Conservation (phyloP, 2,797 vertebrate genomes). For the Microctenopoma steveboyesi region DNA sequence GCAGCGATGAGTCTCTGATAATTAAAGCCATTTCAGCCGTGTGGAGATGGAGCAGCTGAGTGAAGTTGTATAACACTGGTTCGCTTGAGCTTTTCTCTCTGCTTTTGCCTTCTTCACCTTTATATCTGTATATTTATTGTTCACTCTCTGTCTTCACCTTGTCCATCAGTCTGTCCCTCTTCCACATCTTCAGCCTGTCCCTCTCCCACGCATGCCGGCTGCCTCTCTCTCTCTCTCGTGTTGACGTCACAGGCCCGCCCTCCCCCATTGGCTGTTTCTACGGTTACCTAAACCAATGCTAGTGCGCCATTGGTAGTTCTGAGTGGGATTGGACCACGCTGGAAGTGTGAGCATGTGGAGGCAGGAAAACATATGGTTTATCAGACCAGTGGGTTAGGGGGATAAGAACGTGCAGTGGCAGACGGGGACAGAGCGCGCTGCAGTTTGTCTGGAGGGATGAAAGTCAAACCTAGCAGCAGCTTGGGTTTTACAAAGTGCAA, state of each 20-base stretch:
- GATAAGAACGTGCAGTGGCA: conserved; percentile 37
- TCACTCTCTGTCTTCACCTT: not conserved
- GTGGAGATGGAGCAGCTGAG: not conserved
- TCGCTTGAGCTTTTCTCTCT: too few relatives aligned
- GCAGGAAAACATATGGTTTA: conserved; percentile 66
- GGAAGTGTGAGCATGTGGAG: conserved; percentile 60
- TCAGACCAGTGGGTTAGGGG: conserved; percentile 64
- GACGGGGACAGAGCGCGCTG: conserved; percentile 14
- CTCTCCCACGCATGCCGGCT: conserved; percentile 22
- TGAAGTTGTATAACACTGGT: conserved; percentile 77
- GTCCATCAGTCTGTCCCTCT: not conserved
- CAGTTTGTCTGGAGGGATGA: conserved; percentile 4
- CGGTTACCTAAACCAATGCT: conserved; percentile 65
- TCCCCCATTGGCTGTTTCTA: conserved; percentile 66
- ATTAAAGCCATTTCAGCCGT: not conserved
- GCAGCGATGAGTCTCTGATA: not conserved
- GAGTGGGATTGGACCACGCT: conserved; percentile 56
- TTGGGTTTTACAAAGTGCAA: not conserved
- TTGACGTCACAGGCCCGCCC: conserved; percentile 39
- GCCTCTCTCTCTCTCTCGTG: conserved; percentile 9
- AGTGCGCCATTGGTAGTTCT: conserved; percentile 50
- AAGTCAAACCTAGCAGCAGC: not conserved
- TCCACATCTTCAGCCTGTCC: conserved; percentile 20
- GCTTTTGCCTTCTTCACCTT: not conserved
- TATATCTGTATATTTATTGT: not conserved